Percentiles rank a stretch among this genome's conserved stretches.
Evolutionary conservation across 2,113 vertebrate species (phyloP).

Genomic region (Mobula hypostoma): DNA sequence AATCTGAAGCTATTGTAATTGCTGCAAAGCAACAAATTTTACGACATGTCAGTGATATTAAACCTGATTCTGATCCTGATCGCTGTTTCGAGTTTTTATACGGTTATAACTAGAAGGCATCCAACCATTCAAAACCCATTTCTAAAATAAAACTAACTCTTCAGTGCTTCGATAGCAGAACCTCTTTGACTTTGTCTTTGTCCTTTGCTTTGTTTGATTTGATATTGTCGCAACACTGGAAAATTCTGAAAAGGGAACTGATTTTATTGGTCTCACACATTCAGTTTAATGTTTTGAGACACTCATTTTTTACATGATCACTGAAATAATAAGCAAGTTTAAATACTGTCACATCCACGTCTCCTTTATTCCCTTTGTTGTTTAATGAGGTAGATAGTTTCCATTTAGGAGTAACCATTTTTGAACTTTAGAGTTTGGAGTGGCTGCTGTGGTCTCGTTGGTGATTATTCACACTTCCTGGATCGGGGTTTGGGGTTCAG

Average conservation of each 20-base stretch:
- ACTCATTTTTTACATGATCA: neutral
- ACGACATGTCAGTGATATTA: too few species aligned
- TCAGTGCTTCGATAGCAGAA: neutral
- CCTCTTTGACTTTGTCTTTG: neutral
- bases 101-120: too few species aligned
- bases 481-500: too few species aligned
- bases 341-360: neutral
- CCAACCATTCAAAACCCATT: neutral
- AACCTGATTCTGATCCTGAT: too few species aligned
- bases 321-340: neutral
- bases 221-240: neutral
- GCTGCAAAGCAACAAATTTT: too few species aligned
- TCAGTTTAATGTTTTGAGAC: neutral
- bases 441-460: too few species aligned
- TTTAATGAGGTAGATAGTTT: neutral
- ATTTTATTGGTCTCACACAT: too few species aligned
- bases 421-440: neutral
- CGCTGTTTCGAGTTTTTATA: too few species aligned
- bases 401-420: neutral
- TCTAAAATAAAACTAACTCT: neutral
- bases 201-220: neutral
- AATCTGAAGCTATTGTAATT: too few species aligned
- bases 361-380: neutral
- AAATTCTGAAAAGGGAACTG: too few species aligned
- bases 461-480: too few species aligned